phyloP scores from a whole-genome alignment of 2,888 invertebrate genomes.

The Tenthredo mesomela region DNA sequence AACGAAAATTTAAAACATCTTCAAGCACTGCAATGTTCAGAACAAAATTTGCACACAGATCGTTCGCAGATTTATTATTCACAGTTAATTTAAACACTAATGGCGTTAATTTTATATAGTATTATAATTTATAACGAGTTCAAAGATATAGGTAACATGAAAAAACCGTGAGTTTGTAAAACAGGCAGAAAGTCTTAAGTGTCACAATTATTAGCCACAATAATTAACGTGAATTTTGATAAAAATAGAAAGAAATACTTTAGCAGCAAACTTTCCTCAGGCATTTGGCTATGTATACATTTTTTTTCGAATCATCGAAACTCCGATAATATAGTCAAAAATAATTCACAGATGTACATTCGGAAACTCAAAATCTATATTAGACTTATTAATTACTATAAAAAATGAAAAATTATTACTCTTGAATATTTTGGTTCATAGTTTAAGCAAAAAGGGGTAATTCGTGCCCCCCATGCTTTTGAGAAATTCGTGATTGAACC shows the following conservation, averaged over 20 bases:
- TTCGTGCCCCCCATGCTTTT: neutral
- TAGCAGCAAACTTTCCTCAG: neutral
- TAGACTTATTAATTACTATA: neutral
- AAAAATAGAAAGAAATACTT: neutral
- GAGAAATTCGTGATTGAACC: neutral
- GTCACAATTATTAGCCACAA: neutral
- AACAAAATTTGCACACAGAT: neutral
- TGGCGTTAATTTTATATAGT: neutral
- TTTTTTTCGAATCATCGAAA: neutral
- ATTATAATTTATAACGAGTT: too few relatives aligned
- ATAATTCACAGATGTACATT: neutral
- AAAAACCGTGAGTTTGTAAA: neutral
- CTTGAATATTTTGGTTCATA: neutral
- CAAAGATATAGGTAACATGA: neutral
- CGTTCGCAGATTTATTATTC: neutral
- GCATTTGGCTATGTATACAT: neutral
- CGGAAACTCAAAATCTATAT: neutral
- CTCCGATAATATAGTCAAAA: neutral
- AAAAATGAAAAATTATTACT: neutral
- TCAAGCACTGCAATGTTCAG: slow-evolving; percentile 26
- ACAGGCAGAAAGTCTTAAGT: too few relatives aligned
- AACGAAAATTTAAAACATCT: neutral
- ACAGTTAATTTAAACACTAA: neutral
- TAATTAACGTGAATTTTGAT: neutral
- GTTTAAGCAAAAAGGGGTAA: neutral